phyloP scores from a whole-genome alignment of 2,888 invertebrate species.

The Oscheius sp. region DNA sequence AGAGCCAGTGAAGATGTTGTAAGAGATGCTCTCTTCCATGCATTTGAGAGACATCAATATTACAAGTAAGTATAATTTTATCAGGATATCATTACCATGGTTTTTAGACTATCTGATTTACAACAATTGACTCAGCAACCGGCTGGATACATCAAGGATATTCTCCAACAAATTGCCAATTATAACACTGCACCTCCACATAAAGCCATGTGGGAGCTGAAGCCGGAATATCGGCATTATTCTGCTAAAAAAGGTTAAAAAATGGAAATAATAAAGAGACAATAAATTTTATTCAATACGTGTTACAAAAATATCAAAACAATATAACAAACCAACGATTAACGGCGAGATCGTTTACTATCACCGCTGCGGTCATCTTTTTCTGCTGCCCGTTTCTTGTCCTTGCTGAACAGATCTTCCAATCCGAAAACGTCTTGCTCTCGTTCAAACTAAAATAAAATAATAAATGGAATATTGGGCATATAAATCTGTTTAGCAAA shows the following conservation, averaged over 20 bases:
- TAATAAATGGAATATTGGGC: conserved; percentile 43
- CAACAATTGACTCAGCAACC: conserved; percentile 69
- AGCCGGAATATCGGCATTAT: conserved; percentile 97
- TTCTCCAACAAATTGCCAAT: conserved; percentile 92
- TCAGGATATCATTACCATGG: neutral
- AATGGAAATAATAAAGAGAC: neutral
- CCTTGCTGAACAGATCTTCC: conserved; percentile 95
- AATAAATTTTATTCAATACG: neutral
- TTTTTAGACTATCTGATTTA: conserved; percentile 67
- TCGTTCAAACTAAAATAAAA: conserved; percentile 74
- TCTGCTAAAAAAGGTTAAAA: conserved; percentile 72
- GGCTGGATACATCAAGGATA: conserved; percentile 89
- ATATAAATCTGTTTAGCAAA: neutral
- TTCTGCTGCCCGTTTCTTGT: conserved; percentile 73
- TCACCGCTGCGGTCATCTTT: conserved; percentile 40
- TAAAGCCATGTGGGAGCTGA: conserved; percentile 98
- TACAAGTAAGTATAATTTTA: conserved; percentile 90
- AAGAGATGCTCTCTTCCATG: conserved; percentile 92
- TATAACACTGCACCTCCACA: conserved; percentile 98
- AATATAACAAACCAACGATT: neutral
- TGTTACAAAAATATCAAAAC: neutral
- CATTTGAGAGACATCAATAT: conserved; percentile 99
- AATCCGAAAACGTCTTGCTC: conserved; percentile 94
- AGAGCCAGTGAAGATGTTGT: conserved; percentile 92
- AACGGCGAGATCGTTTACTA: conserved; percentile 32